These are phyloP conservation scores for Drosophila santomea DNA, from an alignment of 1,140 invertebrate species.

Conservation along the genomic window DNA sequence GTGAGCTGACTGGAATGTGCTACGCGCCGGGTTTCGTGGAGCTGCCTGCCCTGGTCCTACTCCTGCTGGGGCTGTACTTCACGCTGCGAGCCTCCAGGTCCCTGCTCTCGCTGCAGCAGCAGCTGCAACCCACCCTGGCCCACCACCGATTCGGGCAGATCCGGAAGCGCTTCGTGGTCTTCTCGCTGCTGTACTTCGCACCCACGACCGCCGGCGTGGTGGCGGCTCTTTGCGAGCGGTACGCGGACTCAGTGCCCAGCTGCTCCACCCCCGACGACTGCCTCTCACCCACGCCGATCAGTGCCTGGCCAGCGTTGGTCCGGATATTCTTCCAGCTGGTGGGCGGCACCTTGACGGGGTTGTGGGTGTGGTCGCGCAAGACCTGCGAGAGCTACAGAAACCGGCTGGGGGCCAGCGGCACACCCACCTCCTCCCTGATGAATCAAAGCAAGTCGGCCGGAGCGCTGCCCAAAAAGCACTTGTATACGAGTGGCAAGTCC, in stretches of 20 bases:
- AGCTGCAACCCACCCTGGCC: conserved; percentile 87
- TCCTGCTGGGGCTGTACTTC: conserved; percentile 87
- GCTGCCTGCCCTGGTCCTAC: conserved; percentile 87
- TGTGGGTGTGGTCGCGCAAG: conserved; percentile 97
- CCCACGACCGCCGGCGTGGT: conserved; percentile 87
- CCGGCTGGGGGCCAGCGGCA: conserved; percentile 59
- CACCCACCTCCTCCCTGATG: conserved; percentile 56
- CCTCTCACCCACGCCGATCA: conserved; percentile 77
- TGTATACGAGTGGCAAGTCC: conserved; percentile 74
- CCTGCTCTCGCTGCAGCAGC: conserved; percentile 87
- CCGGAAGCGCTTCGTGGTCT: conserved; percentile 93
- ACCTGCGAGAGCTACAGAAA: conserved; percentile 87
- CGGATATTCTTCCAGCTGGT: conserved; percentile 91
- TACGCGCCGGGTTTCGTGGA: conserved; percentile 92
- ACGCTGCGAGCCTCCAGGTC: conserved; percentile 87
- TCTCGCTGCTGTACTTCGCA: conserved; percentile 91
- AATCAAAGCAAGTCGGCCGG: conserved; percentile 42
- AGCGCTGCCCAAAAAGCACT: conserved; percentile 68
- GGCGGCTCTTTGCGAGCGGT: conserved; percentile 87
- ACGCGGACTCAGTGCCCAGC: conserved; percentile 85
- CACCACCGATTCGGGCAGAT: conserved; percentile 92
- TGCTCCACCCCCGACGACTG: conserved; percentile 85
- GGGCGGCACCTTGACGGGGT: conserved; percentile 92
- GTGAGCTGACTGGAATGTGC: conserved; percentile 90
- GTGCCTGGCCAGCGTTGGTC: conserved; percentile 85